These are phyloP conservation scores for Myathropa florea DNA, from an alignment of 2,888 invertebrate species.

Conservation along the genomic window DNA sequence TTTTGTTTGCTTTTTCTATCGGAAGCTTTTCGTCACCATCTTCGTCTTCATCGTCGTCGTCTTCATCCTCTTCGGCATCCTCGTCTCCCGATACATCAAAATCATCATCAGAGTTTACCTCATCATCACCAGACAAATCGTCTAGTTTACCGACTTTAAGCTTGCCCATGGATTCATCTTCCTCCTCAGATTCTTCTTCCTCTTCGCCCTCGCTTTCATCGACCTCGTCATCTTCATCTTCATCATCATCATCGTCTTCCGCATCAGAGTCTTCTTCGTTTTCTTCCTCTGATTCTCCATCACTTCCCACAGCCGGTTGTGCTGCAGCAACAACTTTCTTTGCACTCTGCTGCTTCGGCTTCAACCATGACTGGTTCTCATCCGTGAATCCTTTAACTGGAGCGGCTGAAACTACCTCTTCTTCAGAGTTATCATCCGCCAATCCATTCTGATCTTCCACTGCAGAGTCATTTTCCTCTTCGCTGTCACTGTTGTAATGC, in stretches of 20 bases:
- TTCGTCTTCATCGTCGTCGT: slow-evolving; percentile 78
- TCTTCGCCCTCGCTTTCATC: slow-evolving; percentile 74
- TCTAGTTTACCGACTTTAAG: slow-evolving; percentile 76
- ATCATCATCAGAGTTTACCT: slow-evolving; percentile 81
- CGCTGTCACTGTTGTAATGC: slow-evolving; percentile 77
- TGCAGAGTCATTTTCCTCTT: slow-evolving; percentile 73
- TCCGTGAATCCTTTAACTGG: slow-evolving; percentile 84
- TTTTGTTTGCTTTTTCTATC: slow-evolving; percentile 91
- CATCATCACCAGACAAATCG: slow-evolving; percentile 75
- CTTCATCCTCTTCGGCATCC: slow-evolving; percentile 79
- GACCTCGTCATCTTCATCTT: slow-evolving; percentile 38
- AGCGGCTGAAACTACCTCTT: slow-evolving; percentile 68
- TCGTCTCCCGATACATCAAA: slow-evolving; percentile 79
- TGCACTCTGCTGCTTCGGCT: slow-evolving; percentile 81
- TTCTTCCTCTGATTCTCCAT: slow-evolving; percentile 78
- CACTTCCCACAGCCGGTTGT: slow-evolving; percentile 74
- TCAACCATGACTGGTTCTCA: slow-evolving; percentile 88
- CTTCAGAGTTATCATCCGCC: slow-evolving; percentile 73
- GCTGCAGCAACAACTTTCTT: slow-evolving; percentile 71
- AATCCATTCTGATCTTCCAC: slow-evolving; percentile 73
- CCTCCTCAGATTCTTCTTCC: slow-evolving; percentile 73
- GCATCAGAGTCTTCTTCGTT: slow-evolving; percentile 69
- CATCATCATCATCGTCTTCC: slow-evolving; percentile 58
- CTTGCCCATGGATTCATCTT: slow-evolving; percentile 74
- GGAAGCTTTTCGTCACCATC: slow-evolving; percentile 88